Base-by-base conservation (phyloP, 2,113 vertebrate species). In the Dicerorhinus sumatrensis region DNA sequence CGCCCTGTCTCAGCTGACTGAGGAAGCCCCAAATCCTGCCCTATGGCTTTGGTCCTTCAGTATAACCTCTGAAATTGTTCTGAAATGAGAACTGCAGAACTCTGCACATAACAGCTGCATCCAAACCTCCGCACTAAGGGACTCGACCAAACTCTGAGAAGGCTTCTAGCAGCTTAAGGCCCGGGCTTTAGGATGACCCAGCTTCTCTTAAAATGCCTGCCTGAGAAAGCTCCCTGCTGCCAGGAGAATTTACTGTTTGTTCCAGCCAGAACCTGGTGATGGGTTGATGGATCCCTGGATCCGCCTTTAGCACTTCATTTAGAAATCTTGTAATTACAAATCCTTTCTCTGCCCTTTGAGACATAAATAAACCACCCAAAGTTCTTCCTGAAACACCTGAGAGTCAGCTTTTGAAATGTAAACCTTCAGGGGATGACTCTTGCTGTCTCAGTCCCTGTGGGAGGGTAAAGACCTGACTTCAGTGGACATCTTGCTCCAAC, bases 401-500 rank as follows among this genome's bases (percentile, higher is more conserved):
- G 65, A 83, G 51, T 23, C 7, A 7, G 42, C n/a, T 14, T 42
- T 42, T 39, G 5, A 86, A 82, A 54, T 14, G 9, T 48, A 39
- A 58, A 51, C 29, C 16, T 46, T 33, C 60, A 5, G 6, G 12
- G 29, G 29, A 1, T 17, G 11, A 31, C 5, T 56, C 31, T 10
- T 29, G 27, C 51, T 60, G 27, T 14, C 17, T n/a, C 1, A 0
- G 63, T 29, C 8, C 63, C 14, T 58, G 20, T 46, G 21, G 17
- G 21, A 48, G 13, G 3, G 16, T 18, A 20, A 69, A 12, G 1
- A 0, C 11, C 8, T 10, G 6, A 39, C 9, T 29, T 51, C 7
- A 8, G 6, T 12, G 10, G 54, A 1, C 0, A 0, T 1, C 31
- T 20, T 10, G 9, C 1, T 23, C 16, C 21, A 39, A 4, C 6